Evolutionary conservation across 2,888 invertebrate genomes (phyloP).

Genomic region (Meteorus colon): DNA sequence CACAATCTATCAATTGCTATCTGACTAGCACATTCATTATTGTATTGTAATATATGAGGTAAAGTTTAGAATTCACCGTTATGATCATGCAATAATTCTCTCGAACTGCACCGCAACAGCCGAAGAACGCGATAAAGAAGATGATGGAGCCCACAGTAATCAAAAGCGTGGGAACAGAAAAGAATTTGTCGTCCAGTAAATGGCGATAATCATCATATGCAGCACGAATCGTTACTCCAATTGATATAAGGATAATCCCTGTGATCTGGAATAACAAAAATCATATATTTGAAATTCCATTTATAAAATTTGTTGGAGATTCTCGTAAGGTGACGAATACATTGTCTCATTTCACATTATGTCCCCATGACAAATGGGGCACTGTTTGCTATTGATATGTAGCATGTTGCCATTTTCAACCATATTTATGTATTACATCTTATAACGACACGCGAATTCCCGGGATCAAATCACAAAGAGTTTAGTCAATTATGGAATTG

Average conservation of each 20-base stretch:
- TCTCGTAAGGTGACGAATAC: no score
- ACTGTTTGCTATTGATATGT: neutral
- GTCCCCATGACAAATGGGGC: no score
- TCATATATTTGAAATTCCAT: neutral
- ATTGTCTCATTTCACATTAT: no score
- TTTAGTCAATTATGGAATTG: neutral
- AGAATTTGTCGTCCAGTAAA: slow-evolving; percentile 81
- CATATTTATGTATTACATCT: neutral
- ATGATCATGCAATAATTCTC: slow-evolving; percentile 89
- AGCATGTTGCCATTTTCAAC: neutral
- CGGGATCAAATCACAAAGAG: neutral
- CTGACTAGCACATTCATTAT: no score
- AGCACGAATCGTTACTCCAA: slow-evolving; percentile 82
- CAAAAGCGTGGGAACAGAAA: slow-evolving; percentile 82
- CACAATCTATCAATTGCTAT: neutral
- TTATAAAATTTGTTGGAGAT: no score
- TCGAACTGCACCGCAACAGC: slow-evolving; percentile 90
- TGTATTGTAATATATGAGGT: neutral
- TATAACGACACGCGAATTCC: no score
- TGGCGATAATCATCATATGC: slow-evolving; percentile 80
- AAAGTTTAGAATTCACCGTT: slow-evolving; percentile 77
- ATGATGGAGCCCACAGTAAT: slow-evolving; percentile 78
- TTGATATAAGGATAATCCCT: slow-evolving; percentile 84
- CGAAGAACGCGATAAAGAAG: slow-evolving; percentile 87
- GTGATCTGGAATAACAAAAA: slow-evolving; percentile 79